Evolutionary conservation across 2,797 vertebrate genomes (phyloP).

Genomic region (Pangasius macronema): DNA sequence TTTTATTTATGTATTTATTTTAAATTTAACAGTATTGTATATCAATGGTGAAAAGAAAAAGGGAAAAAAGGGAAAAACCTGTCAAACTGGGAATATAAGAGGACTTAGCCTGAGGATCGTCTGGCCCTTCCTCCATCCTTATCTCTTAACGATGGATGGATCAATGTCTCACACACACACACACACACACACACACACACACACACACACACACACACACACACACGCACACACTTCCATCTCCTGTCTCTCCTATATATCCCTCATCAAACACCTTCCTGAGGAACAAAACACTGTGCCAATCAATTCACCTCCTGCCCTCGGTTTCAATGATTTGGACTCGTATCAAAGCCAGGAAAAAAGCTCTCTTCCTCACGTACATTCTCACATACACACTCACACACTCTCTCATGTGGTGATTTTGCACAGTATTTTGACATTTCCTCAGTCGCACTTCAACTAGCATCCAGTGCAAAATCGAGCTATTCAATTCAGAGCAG

Average conservation of each 20-base stretch:
- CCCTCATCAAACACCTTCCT: neutral
- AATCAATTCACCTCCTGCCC: conserved; percentile 10
- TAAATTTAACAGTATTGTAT: neutral
- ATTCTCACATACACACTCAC: neutral
- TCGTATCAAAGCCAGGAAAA: neutral
- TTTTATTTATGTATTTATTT: neutral
- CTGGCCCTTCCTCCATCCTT: neutral
- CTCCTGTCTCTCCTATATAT: neutral
- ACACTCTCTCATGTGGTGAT: neutral
- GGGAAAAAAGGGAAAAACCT: neutral
- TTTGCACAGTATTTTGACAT: neutral
- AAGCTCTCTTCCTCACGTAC: neutral
- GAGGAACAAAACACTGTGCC: neutral
- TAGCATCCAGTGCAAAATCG: neutral
- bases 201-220: conserved; percentile 4
- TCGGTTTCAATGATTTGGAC: neutral
- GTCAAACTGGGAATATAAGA: neutral
- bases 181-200: conserved; percentile 7
- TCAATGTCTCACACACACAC: neutral
- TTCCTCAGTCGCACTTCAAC: neutral
- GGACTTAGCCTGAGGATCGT: neutral
- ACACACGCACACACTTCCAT: no score
- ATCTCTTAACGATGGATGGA: conserved; percentile 5
- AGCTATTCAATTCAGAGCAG: neutral
- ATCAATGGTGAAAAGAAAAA: neutral